These are phyloP conservation scores for Aquatica leii DNA, from an alignment of 2,888 invertebrate species.

Conservation along the genomic window DNA sequence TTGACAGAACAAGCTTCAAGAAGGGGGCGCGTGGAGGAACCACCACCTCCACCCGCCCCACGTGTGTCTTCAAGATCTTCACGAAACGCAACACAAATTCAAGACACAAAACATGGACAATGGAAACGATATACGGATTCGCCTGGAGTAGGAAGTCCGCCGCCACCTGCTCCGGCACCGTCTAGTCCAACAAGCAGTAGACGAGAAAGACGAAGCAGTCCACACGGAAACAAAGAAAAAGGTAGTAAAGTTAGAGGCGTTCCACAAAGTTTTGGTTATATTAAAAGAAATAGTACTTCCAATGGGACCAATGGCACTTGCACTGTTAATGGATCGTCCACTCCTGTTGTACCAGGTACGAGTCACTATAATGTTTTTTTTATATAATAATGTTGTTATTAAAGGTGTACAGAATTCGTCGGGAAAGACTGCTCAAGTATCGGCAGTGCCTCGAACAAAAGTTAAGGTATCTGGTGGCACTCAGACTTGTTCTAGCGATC, in stretches of 20 bases:
- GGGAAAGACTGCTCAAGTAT: slow-evolving; percentile 78
- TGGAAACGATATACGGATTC: slow-evolving; percentile 74
- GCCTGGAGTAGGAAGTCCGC: slow-evolving; percentile 69
- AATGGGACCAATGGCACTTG: slow-evolving; percentile 57
- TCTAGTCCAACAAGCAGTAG: slow-evolving; percentile 58
- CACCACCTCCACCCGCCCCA: slow-evolving; percentile 60
- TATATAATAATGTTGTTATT: slow-evolving; percentile 29
- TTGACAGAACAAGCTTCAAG: slow-evolving; percentile 65
- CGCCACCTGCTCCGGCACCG: slow-evolving; percentile 65
- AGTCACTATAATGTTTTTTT: neutral
- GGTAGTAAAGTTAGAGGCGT: slow-evolving; percentile 73
- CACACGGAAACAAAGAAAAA: slow-evolving; percentile 62
- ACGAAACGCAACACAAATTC: slow-evolving; percentile 47
- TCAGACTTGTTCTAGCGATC: slow-evolving; percentile 83
- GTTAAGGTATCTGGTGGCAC: slow-evolving; percentile 91
- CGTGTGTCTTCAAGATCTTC: slow-evolving; percentile 50
- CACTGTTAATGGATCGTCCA: slow-evolving; percentile 57
- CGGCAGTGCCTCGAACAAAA: slow-evolving; percentile 85
- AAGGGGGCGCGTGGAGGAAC: slow-evolving; percentile 64
- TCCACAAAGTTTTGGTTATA: slow-evolving; percentile 86
- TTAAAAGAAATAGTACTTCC: slow-evolving; percentile 72
- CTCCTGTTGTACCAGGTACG: slow-evolving; percentile 39
- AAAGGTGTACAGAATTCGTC: slow-evolving; percentile 53
- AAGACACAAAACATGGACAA: slow-evolving; percentile 58
- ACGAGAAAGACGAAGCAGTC: slow-evolving; percentile 59